These are phyloP conservation scores for Chiridota heheva DNA, from an alignment of 35 echinoderm and acorn worm genomes.

Conservation along the genomic window DNA sequence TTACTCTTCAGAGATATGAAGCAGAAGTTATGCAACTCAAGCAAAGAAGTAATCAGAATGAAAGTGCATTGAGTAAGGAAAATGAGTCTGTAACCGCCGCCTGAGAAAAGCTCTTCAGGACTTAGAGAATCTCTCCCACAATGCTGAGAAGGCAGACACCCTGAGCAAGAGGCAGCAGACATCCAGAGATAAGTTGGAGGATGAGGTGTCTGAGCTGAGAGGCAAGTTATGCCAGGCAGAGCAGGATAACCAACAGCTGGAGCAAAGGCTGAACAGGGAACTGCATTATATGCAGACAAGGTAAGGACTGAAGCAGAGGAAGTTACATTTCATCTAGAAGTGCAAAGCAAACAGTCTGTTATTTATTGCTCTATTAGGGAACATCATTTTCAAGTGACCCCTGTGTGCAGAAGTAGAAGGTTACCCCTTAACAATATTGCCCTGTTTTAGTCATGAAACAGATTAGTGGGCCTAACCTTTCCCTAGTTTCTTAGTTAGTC, in stretches of 20 bases:
- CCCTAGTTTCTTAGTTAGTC: too few relatives aligned
- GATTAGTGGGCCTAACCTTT: too few relatives aligned
- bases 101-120: neutral
- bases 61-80: neutral
- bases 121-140: neutral
- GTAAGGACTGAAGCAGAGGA: neutral
- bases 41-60: neutral
- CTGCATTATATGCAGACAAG: conserved; percentile 18
- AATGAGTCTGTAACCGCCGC: conserved; percentile 10
- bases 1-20: neutral
- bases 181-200: conserved; percentile 1
- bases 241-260: conserved; percentile 27
- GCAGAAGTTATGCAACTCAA: conserved; percentile 9
- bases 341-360: too few relatives aligned
- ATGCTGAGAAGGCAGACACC: too few relatives aligned
- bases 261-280: conserved; percentile 23
- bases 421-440: too few relatives aligned
- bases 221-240: conserved; percentile 17
- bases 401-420: too few relatives aligned
- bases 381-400: too few relatives aligned
- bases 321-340: too few relatives aligned
- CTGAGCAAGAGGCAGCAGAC: too few relatives aligned
- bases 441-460: too few relatives aligned
- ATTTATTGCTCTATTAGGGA: too few relatives aligned
- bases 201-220: conserved; percentile 18